Base-by-base conservation (phyloP, 1,140 invertebrate genomes). In the Drosophila busckii region DNA sequence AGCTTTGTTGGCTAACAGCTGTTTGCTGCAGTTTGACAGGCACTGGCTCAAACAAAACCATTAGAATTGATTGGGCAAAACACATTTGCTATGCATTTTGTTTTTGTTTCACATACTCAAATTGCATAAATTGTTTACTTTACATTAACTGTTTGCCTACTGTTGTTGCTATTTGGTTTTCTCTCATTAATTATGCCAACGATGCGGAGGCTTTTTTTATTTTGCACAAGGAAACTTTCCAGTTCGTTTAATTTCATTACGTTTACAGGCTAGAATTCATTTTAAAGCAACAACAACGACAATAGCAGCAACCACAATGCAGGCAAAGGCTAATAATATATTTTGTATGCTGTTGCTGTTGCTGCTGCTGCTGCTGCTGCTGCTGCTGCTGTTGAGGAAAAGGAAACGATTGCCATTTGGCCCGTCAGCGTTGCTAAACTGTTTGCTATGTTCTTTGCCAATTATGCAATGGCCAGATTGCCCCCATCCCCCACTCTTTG, bases 161-260 rank as follows among this genome's bases (percentile, higher is more conserved):
- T 32, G 28, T 10, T 45, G 42, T 32, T 34, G 26, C 28, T 29
- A 4, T 52, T 75, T 29, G 60, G 13, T 68, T 76, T 76, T 71
- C 62, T 64, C 70, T 75, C 70, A 73, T 73, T 75, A 73, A 73
- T 73, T 73, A 73, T 73, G 70, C 70, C 52, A 63, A 29, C 58
- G 50, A 48, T 73, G 50, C 34, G 49, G 44, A 61, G 48, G 56
- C 49, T 65, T 70, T 70, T 70, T 35, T 59, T 70, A n/a, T n/a
- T n/a, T n/a, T 49, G 66, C 54, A 76, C 75, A 76, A 76, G 71
- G 71, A 76, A 78, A 71, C 71, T 76, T 76, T 76, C 71, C 71
- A 76, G 71, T 76, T 76, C 55, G 71, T 70, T 76, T 70, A 53
- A 20, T 70, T 76, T 70, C 56, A 70, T 76, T 54, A 55, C 56